phyloP scores from a whole-genome alignment of 37 sponge, comb jelly and placozoan species.

The Diacarnus erythraeanus region DNA sequence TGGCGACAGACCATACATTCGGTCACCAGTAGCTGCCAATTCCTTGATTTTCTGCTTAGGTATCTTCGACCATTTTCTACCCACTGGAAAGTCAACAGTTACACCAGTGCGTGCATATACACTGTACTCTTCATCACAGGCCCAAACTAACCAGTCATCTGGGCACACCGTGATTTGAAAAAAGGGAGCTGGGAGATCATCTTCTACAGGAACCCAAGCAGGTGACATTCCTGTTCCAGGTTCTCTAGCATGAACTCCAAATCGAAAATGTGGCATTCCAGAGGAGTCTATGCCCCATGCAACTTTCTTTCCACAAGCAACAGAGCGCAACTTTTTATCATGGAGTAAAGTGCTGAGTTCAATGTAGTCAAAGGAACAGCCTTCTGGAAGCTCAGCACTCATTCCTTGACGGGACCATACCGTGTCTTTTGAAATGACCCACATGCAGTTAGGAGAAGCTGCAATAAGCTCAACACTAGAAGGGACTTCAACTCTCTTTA shows the following conservation, averaged over 20 bases:
- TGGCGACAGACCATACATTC: constrained; percentile 69
- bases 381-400: constrained; percentile 46
- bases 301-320: constrained; percentile 59
- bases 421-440: constrained; percentile 55
- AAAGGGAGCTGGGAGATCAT: constrained; percentile 35
- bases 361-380: constrained; percentile 71
- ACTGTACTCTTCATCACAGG: constrained; percentile 56
- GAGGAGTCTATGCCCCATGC: constrained; percentile 81
- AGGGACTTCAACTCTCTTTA: constrained; percentile 39
- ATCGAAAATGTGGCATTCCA: constrained; percentile 78
- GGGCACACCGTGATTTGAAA: constrained; percentile 58
- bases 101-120: constrained; percentile 78
- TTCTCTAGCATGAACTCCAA: constrained; percentile 68
- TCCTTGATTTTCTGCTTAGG: constrained; percentile 57
- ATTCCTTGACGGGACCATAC: constrained; percentile 74
- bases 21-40: constrained; percentile 45
- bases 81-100: constrained; percentile 80
- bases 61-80: constrained; percentile 72
- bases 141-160: constrained; percentile 85
- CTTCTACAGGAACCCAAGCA: constrained; percentile 79
- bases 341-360: constrained; percentile 75
- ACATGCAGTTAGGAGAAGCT: constrained; percentile 58
- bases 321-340: constrained; percentile 16
- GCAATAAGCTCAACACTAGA: constrained; percentile 27
- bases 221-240: constrained; percentile 72